Conservation (phyloP, 23 tunicate species). For the Phallusia fumigata region DNA sequence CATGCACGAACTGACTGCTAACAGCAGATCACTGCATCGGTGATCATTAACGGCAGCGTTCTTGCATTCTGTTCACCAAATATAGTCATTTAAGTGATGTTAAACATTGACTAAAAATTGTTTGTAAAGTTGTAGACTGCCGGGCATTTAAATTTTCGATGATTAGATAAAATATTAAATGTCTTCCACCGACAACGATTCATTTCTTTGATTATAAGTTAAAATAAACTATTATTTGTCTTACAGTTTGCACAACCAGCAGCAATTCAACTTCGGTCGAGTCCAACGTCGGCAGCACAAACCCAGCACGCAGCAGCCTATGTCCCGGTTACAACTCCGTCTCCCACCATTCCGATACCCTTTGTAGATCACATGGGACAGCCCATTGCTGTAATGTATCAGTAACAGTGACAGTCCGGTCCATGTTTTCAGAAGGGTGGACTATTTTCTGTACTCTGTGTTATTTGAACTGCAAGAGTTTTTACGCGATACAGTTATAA, state of each 20-base stretch:
- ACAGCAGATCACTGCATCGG: background rate
- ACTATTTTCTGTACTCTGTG: too few species aligned
- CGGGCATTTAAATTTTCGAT: background rate
- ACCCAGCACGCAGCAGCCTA: conserved; percentile 49
- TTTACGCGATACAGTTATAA: too few species aligned
- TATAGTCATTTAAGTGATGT: background rate
- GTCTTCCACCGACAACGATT: too few species aligned
- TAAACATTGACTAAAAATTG: background rate
- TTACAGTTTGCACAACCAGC: conserved; percentile 69
- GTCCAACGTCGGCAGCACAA: conserved; percentile 46
- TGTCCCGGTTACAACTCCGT: conserved; percentile 81
- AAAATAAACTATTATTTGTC: background rate
- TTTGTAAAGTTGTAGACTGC: background rate
- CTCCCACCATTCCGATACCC: conserved; percentile 69
- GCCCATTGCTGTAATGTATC: conserved; percentile 92
- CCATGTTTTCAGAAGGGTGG: background rate
- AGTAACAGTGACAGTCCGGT: conserved; percentile 41
- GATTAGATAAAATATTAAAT: background rate
- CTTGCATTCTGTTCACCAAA: background rate
- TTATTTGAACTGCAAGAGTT: too few species aligned
- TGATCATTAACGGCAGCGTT: background rate
- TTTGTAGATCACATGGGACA: conserved; percentile 83
- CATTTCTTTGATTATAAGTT: too few species aligned
- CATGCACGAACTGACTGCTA: background rate
- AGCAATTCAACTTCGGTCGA: conserved; percentile 43